phyloP scores from a whole-genome alignment of 2,797 vertebrate genomes.

The Martes flavigula region DNA sequence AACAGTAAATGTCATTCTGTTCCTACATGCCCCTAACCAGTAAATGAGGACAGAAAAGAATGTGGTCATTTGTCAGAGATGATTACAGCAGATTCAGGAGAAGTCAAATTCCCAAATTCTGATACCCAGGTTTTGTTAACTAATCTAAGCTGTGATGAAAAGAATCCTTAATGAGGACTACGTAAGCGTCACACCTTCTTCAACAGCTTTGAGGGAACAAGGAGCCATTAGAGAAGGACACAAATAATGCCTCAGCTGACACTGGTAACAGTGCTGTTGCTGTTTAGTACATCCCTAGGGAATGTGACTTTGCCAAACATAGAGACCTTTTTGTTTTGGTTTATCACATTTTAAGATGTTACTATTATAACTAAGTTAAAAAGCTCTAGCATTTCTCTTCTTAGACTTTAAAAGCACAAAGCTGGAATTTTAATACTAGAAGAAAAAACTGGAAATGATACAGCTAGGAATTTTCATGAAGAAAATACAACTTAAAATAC shows the following conservation, averaged over 20 bases:
- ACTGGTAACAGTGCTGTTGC: conserved; percentile 57
- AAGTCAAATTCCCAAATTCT: conserved; percentile 47
- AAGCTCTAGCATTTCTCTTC: conserved; percentile 23
- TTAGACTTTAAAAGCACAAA: conserved; percentile 36
- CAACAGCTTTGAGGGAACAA: conserved; percentile 53
- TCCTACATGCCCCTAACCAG: conserved; percentile 2
- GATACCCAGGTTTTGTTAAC: conserved; percentile 5
- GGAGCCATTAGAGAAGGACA: conserved; percentile 54
- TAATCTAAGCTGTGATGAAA: conserved; percentile 47
- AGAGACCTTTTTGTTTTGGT: conserved; percentile 63
- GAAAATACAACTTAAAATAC: conserved; percentile 49
- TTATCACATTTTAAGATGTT: conserved; percentile 64
- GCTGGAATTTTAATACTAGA: not conserved
- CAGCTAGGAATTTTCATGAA: conserved; percentile 18
- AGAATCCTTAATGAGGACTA: conserved; percentile 52
- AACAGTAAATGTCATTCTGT: conserved; percentile 27
- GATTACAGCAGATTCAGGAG: not conserved
- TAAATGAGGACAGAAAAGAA: conserved; percentile 36
- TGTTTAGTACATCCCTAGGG: conserved; percentile 56
- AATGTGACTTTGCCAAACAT: conserved; percentile 52
- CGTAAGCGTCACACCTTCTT: conserved; percentile 22
- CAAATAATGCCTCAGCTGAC: conserved; percentile 61
- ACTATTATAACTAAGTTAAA: conserved; percentile 50
- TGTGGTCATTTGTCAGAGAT: not conserved
- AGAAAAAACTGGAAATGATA: not conserved